phyloP scores from a whole-genome alignment of 1,140 invertebrate genomes.

The Dreissena polymorpha region DNA sequence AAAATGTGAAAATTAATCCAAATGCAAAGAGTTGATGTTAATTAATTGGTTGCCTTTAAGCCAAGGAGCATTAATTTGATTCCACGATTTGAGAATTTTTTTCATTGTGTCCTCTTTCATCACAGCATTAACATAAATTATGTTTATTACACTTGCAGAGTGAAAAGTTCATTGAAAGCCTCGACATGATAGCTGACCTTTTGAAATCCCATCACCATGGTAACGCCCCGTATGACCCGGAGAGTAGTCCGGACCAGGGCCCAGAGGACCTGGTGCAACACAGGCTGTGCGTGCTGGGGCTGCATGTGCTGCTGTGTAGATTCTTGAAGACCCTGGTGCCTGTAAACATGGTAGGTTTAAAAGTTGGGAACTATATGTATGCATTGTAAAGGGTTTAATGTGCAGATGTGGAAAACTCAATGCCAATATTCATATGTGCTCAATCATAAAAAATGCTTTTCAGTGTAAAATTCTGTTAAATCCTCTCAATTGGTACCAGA shows the following conservation, averaged over 20 bases:
- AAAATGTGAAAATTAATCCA: no score
- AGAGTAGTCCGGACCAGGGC: slow-evolving; percentile 45
- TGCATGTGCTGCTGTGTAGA: slow-evolving; percentile 63
- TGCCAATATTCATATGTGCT: background rate
- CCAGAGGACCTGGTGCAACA: slow-evolving; percentile 64
- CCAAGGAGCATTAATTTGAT: no score
- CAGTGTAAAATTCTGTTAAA: background rate
- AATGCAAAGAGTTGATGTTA: no score
- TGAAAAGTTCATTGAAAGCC: slow-evolving; percentile 70
- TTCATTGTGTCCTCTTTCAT: no score
- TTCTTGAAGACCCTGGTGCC: slow-evolving; percentile 71
- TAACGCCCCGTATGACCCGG: slow-evolving; percentile 38
- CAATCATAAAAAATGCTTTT: background rate
- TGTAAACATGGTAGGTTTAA: slow-evolving; percentile 64
- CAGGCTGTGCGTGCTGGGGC: slow-evolving; percentile 70
- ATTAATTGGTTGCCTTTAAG: no score
- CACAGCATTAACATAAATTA: no score
- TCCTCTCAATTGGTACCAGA: background rate
- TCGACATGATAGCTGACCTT: slow-evolving; percentile 68
- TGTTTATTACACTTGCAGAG: slow-evolving; percentile 61
- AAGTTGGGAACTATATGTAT: background rate
- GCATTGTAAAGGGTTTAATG: background rate
- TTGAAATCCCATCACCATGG: slow-evolving; percentile 74
- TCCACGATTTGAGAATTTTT: no score
- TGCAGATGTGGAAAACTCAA: background rate